These are phyloP conservation scores for Micrasema minimum DNA, from an alignment of 1,140 invertebrate genomes.

Conservation along the genomic window DNA sequence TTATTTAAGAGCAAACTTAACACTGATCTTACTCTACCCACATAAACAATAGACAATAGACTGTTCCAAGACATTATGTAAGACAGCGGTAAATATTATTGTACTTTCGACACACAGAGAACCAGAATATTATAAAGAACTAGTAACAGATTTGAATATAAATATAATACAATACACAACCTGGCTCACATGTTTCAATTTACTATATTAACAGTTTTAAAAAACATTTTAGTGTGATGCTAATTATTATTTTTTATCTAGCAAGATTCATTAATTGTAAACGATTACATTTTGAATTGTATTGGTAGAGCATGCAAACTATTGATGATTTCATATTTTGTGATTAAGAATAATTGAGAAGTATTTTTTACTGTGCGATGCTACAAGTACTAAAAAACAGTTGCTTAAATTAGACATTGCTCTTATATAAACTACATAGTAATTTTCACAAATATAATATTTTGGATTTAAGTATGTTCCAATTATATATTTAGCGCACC, in stretches of 20 bases:
- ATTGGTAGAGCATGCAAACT: no score
- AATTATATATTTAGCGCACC: conserved; percentile 12
- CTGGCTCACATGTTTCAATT: background rate
- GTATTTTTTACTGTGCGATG: no score
- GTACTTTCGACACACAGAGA: background rate
- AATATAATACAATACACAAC: background rate
- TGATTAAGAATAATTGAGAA: no score
- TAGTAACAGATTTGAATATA: conserved; percentile 1
- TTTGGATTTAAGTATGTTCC: background rate
- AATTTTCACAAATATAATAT: conserved; percentile 12
- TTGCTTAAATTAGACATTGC: no score
- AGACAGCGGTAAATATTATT: background rate
- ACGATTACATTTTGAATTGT: no score
- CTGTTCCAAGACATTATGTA: background rate
- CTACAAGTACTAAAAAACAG: no score
- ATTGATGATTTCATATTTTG: no score
- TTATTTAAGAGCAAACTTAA: conserved; percentile 30
- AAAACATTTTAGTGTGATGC: no score
- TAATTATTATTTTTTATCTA: no score
- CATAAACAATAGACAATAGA: no score
- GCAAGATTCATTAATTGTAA: no score
- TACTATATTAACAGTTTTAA: background rate
- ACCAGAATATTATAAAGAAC: conserved; percentile 2
- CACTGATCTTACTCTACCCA: background rate
- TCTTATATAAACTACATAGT: background rate